Percentiles rank a stretch among this genome's conserved stretches.
Evolutionary conservation across 2,888 invertebrate genomes (phyloP).

Genomic region (Creontiades dilutus): DNA sequence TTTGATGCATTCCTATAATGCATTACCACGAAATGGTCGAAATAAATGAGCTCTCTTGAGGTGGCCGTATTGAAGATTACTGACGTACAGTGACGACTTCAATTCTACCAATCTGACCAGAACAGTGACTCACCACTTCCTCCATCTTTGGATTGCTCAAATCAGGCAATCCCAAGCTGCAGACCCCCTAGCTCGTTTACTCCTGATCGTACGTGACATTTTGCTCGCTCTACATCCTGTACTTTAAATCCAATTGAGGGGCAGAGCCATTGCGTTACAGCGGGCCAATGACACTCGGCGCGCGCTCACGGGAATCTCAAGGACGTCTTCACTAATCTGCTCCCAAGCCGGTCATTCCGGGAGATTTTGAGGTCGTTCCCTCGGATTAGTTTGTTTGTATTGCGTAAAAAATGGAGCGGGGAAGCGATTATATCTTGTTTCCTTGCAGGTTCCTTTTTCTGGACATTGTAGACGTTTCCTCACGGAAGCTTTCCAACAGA

Average conservation of each 20-base stretch:
- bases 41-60: too few relatives aligned
- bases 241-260: not conserved
- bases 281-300: not conserved
- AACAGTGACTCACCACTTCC: not conserved
- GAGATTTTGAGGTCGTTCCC: not conserved
- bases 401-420: slow-evolving; percentile 19
- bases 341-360: not conserved
- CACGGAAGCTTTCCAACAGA: too few relatives aligned
- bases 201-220: not conserved
- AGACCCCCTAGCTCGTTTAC: not conserved
- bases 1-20: too few relatives aligned
- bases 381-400: slow-evolving; percentile 3
- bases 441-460: not conserved
- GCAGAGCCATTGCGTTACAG: not conserved
- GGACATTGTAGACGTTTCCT: too few relatives aligned
- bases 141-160: not conserved
- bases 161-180: not conserved
- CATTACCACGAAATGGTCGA: too few relatives aligned
- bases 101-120: too few relatives aligned
- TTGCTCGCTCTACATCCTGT: not conserved
- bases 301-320: slow-evolving; percentile 10
- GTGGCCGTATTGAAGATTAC: too few relatives aligned
- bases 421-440: slow-evolving; percentile 7
- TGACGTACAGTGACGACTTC: too few relatives aligned
- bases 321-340: not conserved